phyloP scores from a whole-genome alignment of 2,113 vertebrate species.

The Pogona vitticeps region DNA sequence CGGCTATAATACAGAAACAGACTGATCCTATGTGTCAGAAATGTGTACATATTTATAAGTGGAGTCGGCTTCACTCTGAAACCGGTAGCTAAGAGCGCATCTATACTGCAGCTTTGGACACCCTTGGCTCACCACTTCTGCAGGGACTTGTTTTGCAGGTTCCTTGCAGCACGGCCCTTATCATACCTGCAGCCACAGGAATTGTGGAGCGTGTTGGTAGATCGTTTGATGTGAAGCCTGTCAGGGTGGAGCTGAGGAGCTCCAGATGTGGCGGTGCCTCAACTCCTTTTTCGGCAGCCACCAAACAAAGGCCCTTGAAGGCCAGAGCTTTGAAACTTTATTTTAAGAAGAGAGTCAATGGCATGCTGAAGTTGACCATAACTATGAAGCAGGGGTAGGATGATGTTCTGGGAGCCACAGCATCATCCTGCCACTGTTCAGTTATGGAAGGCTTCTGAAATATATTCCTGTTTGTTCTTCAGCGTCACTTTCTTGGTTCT shows the following conservation, averaged over 20 bases:
- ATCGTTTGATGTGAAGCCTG: neutral
- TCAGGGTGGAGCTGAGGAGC: neutral
- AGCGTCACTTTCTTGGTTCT: neutral
- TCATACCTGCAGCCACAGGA: neutral
- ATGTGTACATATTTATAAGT: no score
- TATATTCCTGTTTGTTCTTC: neutral
- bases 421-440: neutral
- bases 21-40: no score
- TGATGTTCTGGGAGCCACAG: neutral
- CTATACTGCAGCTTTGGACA: neutral
- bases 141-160: neutral
- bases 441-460: neutral
- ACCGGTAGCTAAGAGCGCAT: neutral
- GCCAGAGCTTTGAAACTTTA: no score
- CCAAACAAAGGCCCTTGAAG: no score
- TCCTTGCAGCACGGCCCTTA: neutral
- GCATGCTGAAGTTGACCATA: no score
- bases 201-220: neutral
- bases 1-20: neutral
- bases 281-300: no score
- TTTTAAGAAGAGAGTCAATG: no score
- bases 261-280: no score
- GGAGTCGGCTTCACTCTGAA: neutral
- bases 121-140: neutral
- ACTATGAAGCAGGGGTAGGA: neutral